Base-by-base conservation (phyloP, 2,797 vertebrate genomes). In the Ataeniobius toweri region DNA sequence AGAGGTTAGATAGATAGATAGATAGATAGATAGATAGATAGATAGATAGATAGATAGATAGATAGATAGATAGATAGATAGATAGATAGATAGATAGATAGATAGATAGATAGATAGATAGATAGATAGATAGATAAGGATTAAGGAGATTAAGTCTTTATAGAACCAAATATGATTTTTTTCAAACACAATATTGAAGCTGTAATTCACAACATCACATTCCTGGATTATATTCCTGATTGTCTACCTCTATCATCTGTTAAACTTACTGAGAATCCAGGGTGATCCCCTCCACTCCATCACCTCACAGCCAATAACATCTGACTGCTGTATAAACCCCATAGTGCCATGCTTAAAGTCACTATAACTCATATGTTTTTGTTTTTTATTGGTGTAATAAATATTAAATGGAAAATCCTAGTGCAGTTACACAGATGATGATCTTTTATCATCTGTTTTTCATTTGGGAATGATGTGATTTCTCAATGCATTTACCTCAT, bases 221-320 rank as follows among this genome's bases (percentile, higher is more conserved):
- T 69, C 22, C 61, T 31, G 68, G 76, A 63, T n/a, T 82, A 83
- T 68, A 41, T 48, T 80, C n/a, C 22, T 46, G 51, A 14, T 78
- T 76, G 67, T 72, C 13, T 46, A 53, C 31, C 65, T 24, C 73
- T 53, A 14, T 78, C 39, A 61, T 81, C 80, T 28, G 24, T 78
- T 81, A 63, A 84, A 82, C 55, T 77, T 71, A 58, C 76, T 68
- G 75, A 51, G 77, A 83, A 85, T 82, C 74, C 76, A 76, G 71
- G 78, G 63, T 89, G 86, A 88, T 83, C 85, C 39, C 71, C 75
- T 78, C 61, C 51, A 51, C 70, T 79, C 69, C 71, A n/a, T 68
- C 73, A 51, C 71, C 22, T 79, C 55, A 76, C 56, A 82, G 80
- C 75, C 73, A 82, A n/a, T 73, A 81, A 41, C 77, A 82, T 88